Percentiles rank a stretch among this genome's conserved stretches.
Evolutionary conservation across 2,888 invertebrate genomes (phyloP).

Genomic region (Drosophila anceps): DNA sequence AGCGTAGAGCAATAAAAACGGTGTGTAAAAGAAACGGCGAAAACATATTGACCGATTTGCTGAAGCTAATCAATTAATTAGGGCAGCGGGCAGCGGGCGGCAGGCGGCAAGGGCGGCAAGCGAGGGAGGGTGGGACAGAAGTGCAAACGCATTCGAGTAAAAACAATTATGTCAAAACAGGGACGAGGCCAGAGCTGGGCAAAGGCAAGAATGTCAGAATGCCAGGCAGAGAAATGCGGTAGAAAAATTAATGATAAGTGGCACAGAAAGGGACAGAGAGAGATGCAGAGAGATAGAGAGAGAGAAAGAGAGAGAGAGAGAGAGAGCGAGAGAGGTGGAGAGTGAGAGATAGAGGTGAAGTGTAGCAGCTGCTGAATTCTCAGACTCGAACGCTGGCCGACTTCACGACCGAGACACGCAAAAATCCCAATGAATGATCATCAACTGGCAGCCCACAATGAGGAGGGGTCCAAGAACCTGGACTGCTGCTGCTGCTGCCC

Average conservation of each 20-base stretch:
- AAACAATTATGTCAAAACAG: conserved; percentile 75
- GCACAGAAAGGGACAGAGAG: conserved; percentile 35
- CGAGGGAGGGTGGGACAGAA: conserved; percentile 5
- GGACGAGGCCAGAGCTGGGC: conserved; percentile 45
- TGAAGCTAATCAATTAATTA: conserved; percentile 85
- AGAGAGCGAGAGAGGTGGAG: too few species aligned
- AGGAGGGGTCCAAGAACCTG: conserved; percentile 13
- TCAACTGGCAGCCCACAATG: conserved; percentile 37
- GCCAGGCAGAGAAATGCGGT: conserved; percentile 73
- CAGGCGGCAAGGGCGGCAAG: conserved; percentile 26
- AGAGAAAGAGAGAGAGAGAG: conserved; percentile 7
- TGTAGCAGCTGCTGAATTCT: conserved; percentile 62
- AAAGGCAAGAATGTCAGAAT: conserved; percentile 80
- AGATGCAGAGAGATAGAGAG: conserved; percentile 10
- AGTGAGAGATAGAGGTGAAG: conserved; percentile 15
- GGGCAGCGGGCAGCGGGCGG: conserved; percentile 45
- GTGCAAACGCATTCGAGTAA: conserved; percentile 50
- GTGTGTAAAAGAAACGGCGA: conserved; percentile 41
- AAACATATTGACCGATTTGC: conserved; percentile 84
- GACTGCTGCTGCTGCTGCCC: neutral
- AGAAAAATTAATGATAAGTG: conserved; percentile 79
- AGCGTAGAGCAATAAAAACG: conserved; percentile 54
- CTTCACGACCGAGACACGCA: conserved; percentile 73
- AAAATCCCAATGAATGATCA: conserved; percentile 76
- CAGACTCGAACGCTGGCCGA: conserved; percentile 49